Percentiles rank a stretch among this genome's conserved stretches.
Conservation (phyloP, 1,140 invertebrate species). For the Dreissena polymorpha region DNA sequence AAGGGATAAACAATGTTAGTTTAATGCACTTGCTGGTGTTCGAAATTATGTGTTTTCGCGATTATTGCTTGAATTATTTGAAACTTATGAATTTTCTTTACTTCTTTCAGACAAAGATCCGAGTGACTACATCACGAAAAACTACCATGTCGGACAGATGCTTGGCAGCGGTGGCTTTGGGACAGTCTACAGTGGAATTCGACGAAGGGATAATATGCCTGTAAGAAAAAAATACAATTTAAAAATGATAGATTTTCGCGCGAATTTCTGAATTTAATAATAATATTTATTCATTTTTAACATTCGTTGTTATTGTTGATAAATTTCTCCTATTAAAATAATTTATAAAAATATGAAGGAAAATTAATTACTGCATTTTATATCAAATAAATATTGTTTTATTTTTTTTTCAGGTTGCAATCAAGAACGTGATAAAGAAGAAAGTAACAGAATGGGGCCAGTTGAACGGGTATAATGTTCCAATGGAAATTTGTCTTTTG, state of each 20-base stretch:
- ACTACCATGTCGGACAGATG: constrained; percentile 80
- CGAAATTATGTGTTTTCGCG: constrained; percentile 14
- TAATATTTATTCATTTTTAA: too few relatives aligned
- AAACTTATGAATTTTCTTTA: constrained; percentile 17
- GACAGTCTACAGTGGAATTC: constrained; percentile 83
- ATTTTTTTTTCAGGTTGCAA: constrained; percentile 81
- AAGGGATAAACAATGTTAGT: constrained; percentile 62
- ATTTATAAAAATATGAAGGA: too few relatives aligned
- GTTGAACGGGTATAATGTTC: constrained; percentile 79
- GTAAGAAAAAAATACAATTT: constrained; percentile 77
- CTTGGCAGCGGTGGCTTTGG: constrained; percentile 86
- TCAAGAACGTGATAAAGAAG: constrained; percentile 83
- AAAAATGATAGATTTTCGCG: too few relatives aligned
- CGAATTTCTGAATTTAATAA: too few relatives aligned
- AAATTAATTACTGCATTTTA: too few relatives aligned
- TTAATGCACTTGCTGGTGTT: constrained; percentile 9
- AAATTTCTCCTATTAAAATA: too few relatives aligned
- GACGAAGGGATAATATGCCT: constrained; percentile 81
- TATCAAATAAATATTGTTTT: constrained; percentile 45
- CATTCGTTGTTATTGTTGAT: too few relatives aligned
- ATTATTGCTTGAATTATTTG: background rate
- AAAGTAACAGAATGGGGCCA: constrained; percentile 84
- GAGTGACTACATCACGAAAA: constrained; percentile 70
- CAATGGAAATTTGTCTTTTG: constrained; percentile 85
- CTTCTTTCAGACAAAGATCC: constrained; percentile 69